Base-by-base conservation (phyloP, 92 coral and sea anemone species). In the Phymanthus crucifer region DNA sequence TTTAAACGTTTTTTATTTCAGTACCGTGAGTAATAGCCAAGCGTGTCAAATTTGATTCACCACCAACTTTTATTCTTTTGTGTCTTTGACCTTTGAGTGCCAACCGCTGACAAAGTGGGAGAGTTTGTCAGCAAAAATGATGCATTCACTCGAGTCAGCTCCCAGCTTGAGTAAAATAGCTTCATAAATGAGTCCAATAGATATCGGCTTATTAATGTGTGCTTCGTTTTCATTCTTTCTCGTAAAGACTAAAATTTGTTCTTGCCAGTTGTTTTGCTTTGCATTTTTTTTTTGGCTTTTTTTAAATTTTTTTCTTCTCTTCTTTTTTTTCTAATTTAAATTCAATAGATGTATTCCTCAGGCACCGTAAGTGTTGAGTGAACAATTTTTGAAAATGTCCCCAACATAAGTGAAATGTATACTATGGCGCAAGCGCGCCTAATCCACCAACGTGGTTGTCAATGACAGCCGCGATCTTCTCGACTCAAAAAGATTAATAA, bases 41-140 rank as follows among this genome's bases (percentile, higher is more conserved):
- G 11, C 29, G 27, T 61, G 68, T 61, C 34, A 12, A 61, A 27
- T 61, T n/a, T 61, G 27, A 27, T 61, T 61, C 32, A 61, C 68
- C 68, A 24, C 33, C 32, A 61, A 61, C 9, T 61, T 24, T 29
- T 23, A 33, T 24, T 23, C 34, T 61, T 61, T 61, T 61, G 32
- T 61, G 34, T 61, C 14, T 61, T 61, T 61, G 68, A 61, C 68
- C 68, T 61, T 29, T 61, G 68, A 29, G 29, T 5, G 68, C 68
- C 68, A 61, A 61, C 68, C 68, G 68, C 68, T 61, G 68, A 61
- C 68, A 24, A 61, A 61, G 68, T 29, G 68, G 68, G 68, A 61
- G 68, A 61, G 68, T 61, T 61, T 61, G 68, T 61, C 32, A 61
- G 16, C 68, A 29, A 29, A 24, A 61, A 27, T 24, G 16, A 61